Evolutionary conservation across 2,113 vertebrate species (phyloP), one percentile per base, ranked within the genome.

Genomic region (Canis aureus): DNA sequence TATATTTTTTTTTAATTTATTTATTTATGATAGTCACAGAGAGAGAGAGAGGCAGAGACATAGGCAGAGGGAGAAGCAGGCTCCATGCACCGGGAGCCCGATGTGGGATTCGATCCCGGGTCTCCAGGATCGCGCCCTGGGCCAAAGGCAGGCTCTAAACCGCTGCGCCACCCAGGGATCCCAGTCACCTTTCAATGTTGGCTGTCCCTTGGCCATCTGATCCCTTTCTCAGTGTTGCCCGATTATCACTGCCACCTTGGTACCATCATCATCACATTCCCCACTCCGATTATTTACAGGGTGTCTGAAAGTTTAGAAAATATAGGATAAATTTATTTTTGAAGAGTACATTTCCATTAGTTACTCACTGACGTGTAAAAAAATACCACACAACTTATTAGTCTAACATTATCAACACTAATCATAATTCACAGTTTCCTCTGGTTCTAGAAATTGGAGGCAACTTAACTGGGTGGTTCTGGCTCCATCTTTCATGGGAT

Each of bases 221-320:
- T 95, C 76, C 60, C 35, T 95, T 92, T 90, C 79, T 90, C 74
- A 74, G 19, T 69, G 23, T 38, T 83, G 38, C 51, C 95, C 59
- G 49, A 91, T 1, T 19, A 5, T 59, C 29, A 91, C 16, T 15
- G 9, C 10, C 57, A 62, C 71, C 25, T 66, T 57, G 59, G 23
- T 4, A 23, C 38, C 64, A 49, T 43, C 27, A 8, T 19, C 2
- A 8, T 67, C 81, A 60, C 43, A 22, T 83, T 90, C 13, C 6
- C 51, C 11, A 20, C 11, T 11, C 89, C 23, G 22, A 2, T 22
- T 76, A 79, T 69, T 17, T 49, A 69, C 2, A 67, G 15, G 23
- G 8, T 78, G 6, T 57, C 17, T 22, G 16, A 74, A 67, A 82
- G 49, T 19, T 82, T 86, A 71, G 25, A 60, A 95, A 43, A 67